Base-by-base conservation (phyloP, 1,140 invertebrate genomes). In the Brachionus manjavacas region DNA sequence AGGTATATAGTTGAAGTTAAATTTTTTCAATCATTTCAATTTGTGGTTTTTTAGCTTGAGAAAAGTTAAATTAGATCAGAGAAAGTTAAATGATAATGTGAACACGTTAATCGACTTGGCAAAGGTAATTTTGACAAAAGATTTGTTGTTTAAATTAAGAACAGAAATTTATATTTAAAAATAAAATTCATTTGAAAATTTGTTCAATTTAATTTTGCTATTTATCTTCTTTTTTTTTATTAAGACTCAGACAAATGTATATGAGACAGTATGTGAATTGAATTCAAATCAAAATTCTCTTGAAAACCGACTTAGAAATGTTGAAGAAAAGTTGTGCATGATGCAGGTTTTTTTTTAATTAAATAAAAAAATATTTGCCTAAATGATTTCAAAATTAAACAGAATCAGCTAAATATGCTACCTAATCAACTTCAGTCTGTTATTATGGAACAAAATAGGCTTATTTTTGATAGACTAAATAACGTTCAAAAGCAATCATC, bases 1-100 rank as follows among this genome's bases (percentile, higher is more conserved):
- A 95, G 96, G 96, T 99, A 84, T 20, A 31, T n/a, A 49, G 8
- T 23, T 46, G 43, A 46, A 46, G 11, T n/a, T 46, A 46, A 46
- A 46, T 46, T 1, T 35, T 35, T 35, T 35, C 4, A 35, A 3
- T 35, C 6, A 6, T 35, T 35, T 16, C n/a, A 64, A 20, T n/a
- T 84, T 72, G 14, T 49, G 1, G 25, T 41, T 8, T 41, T 39
- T 12, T n/a, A 84, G 83, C 25, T 35, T 84, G 46, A 43, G 83
- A 84, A 72, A 76, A 84, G 83, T 84, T 14, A 84, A 84, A 84
- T 49, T 84, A 28, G 83, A 84, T 66, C 83, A 84, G 64, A 74
- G 83, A 55, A 84, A 84, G 64, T 55, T 84, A 28, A 84, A 14
- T 41, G 83, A 84, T 43, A 84, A 84, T 55, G 83, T 76, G 2